phyloP scores from a whole-genome alignment of 2,113 vertebrate genomes.

The Ceyx cyanopectus region DNA sequence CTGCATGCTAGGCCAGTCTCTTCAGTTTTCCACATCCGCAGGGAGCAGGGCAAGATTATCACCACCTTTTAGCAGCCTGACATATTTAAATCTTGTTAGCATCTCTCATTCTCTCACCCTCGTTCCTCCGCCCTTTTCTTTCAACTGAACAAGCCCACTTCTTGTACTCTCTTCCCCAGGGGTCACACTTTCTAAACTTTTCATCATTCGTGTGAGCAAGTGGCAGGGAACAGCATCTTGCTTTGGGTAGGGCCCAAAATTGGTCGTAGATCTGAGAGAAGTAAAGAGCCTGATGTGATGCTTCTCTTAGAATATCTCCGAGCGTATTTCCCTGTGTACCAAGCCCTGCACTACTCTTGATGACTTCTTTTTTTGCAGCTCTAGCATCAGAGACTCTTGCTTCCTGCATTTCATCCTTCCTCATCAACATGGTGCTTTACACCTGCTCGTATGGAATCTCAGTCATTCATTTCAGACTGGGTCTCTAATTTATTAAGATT shows the following conservation, averaged over 20 bases:
- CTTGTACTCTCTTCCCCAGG: neutral
- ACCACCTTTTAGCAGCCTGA: neutral
- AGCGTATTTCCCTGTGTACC: neutral
- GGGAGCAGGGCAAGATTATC: neutral
- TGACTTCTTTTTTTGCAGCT: neutral
- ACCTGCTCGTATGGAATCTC: neutral
- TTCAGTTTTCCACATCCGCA: neutral
- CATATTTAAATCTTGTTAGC: neutral
- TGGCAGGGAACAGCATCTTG: neutral
- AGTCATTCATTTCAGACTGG: neutral
- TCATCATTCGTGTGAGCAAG: neutral
- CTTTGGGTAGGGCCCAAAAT: neutral
- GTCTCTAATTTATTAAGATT: conserved; percentile 46
- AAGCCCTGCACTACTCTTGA: neutral
- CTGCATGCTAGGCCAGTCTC: neutral
- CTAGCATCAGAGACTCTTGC: neutral
- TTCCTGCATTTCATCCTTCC: neutral
- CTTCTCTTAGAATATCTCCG: neutral
- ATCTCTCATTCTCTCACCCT: neutral
- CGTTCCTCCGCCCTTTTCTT: neutral
- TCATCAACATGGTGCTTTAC: neutral
- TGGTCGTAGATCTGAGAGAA: neutral
- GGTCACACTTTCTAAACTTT: neutral
- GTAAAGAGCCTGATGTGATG: neutral
- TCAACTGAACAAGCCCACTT: neutral